Evolutionary conservation across 2,888 invertebrate genomes (phyloP).

Genomic region (Hetaerina titia): DNA sequence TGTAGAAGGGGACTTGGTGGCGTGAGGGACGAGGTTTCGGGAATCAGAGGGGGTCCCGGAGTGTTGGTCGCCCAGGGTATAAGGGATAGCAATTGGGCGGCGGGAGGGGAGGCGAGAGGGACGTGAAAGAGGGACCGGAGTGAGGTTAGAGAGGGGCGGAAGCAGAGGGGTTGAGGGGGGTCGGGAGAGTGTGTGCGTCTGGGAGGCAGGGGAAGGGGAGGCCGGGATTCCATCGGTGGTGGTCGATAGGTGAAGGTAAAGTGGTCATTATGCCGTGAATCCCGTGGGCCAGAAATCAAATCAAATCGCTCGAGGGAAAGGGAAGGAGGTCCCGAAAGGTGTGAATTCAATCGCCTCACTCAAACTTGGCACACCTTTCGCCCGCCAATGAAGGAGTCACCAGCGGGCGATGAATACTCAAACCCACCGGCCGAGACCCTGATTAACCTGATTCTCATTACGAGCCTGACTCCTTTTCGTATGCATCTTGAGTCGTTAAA

Average conservation of each 20-base stretch:
- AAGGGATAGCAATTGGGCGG: background rate
- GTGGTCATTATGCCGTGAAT: slow-evolving; percentile 61
- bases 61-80: background rate
- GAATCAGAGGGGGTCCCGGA: background rate
- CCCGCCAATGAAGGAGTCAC: background rate
- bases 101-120: background rate
- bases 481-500: no score
- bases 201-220: background rate
- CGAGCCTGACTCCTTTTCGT: no score
- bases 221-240: background rate
- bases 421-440: background rate
- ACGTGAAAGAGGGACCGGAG: background rate
- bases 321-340: background rate
- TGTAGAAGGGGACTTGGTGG: background rate
- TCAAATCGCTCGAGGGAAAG: slow-evolving; percentile 17
- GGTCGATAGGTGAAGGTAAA: slow-evolving; percentile 43
- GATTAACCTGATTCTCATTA: background rate
- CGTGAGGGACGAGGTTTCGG: background rate
- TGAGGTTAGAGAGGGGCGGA: background rate
- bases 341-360: slow-evolving; percentile 52
- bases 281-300: slow-evolving; percentile 56
- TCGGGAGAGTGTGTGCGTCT: background rate
- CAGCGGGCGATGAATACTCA: background rate
- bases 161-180: background rate
- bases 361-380: background rate